phyloP scores from a whole-genome alignment of 2,113 vertebrate genomes.

The Burhinus bistriatus region DNA sequence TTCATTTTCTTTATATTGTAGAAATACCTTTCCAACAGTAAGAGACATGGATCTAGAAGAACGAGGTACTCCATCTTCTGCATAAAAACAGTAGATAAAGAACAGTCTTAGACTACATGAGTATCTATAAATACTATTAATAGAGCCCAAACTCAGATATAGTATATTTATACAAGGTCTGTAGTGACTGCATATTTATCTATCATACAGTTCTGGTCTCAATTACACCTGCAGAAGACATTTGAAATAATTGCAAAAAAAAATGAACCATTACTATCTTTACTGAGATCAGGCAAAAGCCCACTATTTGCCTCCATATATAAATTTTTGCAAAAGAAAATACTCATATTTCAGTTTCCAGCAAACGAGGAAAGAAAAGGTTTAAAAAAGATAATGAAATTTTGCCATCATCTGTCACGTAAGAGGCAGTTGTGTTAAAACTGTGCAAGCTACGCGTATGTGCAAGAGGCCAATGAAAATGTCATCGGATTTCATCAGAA shows the following conservation, averaged over 20 bases:
- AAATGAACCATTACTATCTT: neutral
- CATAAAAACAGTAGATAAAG: slow-evolving; percentile 37
- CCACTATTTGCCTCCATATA: neutral
- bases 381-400: neutral
- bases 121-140: neutral
- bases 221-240: neutral
- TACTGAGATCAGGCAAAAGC: neutral
- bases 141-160: neutral
- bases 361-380: neutral
- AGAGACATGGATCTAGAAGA: slow-evolving; percentile 91
- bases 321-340: neutral
- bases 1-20: neutral
- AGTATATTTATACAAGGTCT: neutral
- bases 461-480: neutral
- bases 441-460: neutral
- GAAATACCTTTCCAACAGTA: slow-evolving; percentile 91
- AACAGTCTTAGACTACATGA: neutral
- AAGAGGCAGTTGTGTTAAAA: neutral
- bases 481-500: neutral
- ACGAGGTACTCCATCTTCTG: slow-evolving; percentile 93
- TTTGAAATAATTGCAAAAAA: neutral
- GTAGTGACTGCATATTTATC: neutral
- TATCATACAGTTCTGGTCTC: neutral
- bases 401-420: neutral
- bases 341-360: neutral